These are phyloP conservation scores for Phoxinus phoxinus DNA, from an alignment of 2,113 vertebrate genomes.

Conservation along the genomic window DNA sequence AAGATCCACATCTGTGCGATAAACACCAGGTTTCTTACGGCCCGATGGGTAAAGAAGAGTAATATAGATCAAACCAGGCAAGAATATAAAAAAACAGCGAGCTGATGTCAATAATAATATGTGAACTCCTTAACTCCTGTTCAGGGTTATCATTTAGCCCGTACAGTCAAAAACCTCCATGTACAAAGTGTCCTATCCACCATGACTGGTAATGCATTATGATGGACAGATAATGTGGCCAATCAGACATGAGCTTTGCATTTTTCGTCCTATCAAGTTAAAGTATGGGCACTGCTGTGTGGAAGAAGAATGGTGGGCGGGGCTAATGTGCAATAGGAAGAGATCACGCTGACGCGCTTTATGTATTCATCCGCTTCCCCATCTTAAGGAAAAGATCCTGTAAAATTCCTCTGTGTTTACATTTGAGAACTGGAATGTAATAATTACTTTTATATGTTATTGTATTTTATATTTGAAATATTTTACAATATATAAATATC, in stretches of 20 bases:
- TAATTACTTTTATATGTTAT: not conserved
- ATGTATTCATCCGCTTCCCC: conserved; percentile 72
- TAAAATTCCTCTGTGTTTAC: conserved; percentile 28
- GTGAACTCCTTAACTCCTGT: conserved; percentile 63
- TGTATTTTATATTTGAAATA: not conserved
- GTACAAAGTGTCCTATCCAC: conserved; percentile 78
- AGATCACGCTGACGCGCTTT: conserved; percentile 68
- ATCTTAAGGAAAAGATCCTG: not conserved
- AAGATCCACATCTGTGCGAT: conserved; percentile 76
- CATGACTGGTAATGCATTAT: conserved; percentile 69
- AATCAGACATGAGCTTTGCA: conserved; percentile 60
- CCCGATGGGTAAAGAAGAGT: conserved; percentile 19
- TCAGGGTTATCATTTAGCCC: conserved; percentile 76
- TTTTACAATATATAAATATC: not conserved
- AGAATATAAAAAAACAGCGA: conserved; percentile 41
- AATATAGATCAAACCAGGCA: conserved; percentile 33
- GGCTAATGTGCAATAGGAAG: conserved; percentile 67
- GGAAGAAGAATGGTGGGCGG: conserved; percentile 58
- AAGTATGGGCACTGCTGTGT: not conserved
- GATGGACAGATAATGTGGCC: conserved; percentile 66
- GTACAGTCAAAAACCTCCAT: conserved; percentile 72
- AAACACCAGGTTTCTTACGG: conserved; percentile 53
- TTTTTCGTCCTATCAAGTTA: conserved; percentile 64
- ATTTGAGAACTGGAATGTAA: not conserved
- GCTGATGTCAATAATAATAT: conserved; percentile 56